These are phyloP conservation scores for Alexandromys fortis DNA, from an alignment of 2,113 vertebrate species.

Conservation along the genomic window DNA sequence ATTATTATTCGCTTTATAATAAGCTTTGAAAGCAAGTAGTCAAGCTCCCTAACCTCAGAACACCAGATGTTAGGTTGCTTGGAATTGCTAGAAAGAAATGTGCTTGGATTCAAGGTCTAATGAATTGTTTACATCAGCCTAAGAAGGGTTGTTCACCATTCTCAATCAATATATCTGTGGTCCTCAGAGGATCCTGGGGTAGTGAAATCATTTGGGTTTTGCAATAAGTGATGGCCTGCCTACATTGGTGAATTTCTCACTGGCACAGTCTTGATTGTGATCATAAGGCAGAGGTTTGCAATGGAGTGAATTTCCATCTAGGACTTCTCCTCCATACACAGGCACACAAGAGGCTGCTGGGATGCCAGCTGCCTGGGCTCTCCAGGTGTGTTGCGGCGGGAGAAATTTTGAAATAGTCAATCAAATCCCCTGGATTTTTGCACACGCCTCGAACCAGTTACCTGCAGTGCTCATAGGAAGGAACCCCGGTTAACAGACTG, in stretches of 20 bases:
- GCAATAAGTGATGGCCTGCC: slow-evolving; percentile 34
- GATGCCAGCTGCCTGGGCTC: not conserved
- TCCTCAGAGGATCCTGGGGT: slow-evolving; percentile 54
- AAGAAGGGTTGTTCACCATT: slow-evolving; percentile 41
- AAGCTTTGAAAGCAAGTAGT: slow-evolving; percentile 39
- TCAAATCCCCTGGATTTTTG: not conserved
- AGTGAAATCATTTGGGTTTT: slow-evolving; percentile 54
- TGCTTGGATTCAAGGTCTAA: slow-evolving; percentile 74
- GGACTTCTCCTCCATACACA: not conserved
- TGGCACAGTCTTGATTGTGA: not conserved
- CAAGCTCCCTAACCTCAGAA: slow-evolving; percentile 36
- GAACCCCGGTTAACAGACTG: not conserved
- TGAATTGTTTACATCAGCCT: slow-evolving; percentile 68
- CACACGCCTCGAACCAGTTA: not conserved
- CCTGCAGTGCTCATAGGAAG: not conserved
- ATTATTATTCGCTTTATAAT: slow-evolving; percentile 47
- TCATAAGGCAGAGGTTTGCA: not conserved
- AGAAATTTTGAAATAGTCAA: not conserved
- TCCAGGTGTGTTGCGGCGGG: not conserved
- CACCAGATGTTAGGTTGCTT: slow-evolving; percentile 29
- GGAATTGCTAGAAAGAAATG: slow-evolving; percentile 63
- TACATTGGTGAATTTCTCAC: not conserved
- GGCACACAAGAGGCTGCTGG: not conserved
- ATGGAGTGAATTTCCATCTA: not conserved
- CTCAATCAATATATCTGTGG: slow-evolving; percentile 60